These are phyloP conservation scores for Eira barbara DNA, from an alignment of 2,113 vertebrate species.

Conservation along the genomic window DNA sequence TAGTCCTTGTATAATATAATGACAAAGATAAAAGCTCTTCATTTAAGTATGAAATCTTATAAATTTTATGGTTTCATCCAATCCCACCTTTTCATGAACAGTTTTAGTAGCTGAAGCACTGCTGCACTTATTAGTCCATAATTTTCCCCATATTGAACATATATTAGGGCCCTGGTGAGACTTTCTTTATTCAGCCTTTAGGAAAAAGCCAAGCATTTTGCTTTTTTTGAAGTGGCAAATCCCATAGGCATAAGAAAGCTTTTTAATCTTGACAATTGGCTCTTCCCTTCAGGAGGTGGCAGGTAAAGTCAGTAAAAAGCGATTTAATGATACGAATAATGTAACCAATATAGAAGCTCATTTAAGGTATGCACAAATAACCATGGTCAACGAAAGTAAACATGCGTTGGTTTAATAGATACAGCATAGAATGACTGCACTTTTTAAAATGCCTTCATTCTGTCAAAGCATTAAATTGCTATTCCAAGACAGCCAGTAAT, in stretches of 20 bases:
- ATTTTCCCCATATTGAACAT: not conserved
- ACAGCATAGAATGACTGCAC: not conserved
- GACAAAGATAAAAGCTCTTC: not conserved
- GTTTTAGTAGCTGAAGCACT: not conserved
- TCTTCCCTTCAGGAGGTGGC: not conserved
- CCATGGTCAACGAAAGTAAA: slow-evolving; percentile 26
- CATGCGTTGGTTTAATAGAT: slow-evolving; percentile 38
- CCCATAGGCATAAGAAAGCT: not conserved
- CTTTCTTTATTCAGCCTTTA: not conserved
- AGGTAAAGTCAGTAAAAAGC: slow-evolving; percentile 27
- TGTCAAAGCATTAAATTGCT: not conserved
- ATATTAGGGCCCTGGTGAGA: not conserved
- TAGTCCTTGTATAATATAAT: not conserved
- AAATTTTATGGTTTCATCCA: not conserved
- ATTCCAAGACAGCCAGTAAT: not conserved
- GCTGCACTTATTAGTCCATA: not conserved
- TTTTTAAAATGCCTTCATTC: not conserved
- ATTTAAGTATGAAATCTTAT: not conserved
- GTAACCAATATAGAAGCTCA: not conserved
- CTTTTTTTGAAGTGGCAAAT: not conserved
- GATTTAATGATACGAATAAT: slow-evolving; percentile 5
- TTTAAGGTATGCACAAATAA: slow-evolving; percentile 36
- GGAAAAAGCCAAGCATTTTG: not conserved
- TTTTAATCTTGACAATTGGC: not conserved
- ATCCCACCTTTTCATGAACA: not conserved